Conservation (phyloP, 2,888 invertebrate genomes). For the Julus scandinavius region DNA sequence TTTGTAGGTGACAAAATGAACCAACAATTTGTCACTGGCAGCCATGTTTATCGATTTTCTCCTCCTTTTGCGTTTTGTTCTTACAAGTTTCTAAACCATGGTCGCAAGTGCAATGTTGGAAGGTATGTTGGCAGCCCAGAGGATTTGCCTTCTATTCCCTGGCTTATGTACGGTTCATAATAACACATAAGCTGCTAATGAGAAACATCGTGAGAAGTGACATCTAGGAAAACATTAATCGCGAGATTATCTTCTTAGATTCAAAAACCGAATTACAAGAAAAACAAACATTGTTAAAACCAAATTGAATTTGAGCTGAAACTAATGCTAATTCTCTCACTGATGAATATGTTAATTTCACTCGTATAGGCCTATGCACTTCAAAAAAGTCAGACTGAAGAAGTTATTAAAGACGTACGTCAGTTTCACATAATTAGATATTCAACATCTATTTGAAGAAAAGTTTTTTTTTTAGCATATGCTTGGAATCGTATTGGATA, state of each 20-base stretch:
- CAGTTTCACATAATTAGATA: too few species aligned
- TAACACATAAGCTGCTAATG: constrained; percentile 1
- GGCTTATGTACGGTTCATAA: not conserved
- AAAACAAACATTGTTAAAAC: not conserved
- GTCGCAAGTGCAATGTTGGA: not conserved
- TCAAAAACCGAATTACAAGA: not conserved
- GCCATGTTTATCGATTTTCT: not conserved
- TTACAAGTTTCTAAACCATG: not conserved
- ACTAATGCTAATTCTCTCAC: not conserved
- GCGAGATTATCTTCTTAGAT: not conserved
- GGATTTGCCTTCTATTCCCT: not conserved
- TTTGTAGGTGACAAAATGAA: not conserved
- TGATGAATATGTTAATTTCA: not conserved
- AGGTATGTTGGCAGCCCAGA: not conserved
- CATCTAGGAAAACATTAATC: not conserved
- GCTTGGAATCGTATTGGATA: too few species aligned
- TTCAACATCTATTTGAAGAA: too few species aligned
- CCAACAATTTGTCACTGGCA: not conserved
- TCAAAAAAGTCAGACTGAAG: too few species aligned
- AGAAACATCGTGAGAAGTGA: not conserved
- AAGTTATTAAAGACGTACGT: too few species aligned
- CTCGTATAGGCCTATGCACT: not conserved
- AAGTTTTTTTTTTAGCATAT: too few species aligned
- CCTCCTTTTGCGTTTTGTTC: not conserved
- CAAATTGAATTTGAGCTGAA: not conserved